Conservation (phyloP, 2,113 vertebrate genomes). For the Pelecanoides urinatrix region DNA sequence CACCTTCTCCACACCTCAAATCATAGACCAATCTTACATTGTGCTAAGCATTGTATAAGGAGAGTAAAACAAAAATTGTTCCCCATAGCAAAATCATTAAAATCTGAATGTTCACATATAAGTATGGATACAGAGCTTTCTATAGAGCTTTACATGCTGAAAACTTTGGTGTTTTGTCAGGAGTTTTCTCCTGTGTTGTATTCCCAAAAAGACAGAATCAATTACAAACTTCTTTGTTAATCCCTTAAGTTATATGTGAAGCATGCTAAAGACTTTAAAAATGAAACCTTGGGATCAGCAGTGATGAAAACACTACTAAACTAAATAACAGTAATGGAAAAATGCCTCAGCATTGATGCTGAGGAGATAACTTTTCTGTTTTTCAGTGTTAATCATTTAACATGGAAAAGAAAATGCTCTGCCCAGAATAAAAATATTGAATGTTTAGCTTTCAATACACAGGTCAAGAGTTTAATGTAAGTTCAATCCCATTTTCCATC, state of each 20-base stretch:
- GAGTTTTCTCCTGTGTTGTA: slow-evolving; percentile 23
- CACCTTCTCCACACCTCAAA: not conserved
- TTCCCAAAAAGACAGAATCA: slow-evolving; percentile 56
- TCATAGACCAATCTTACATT: not conserved
- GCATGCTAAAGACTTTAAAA: slow-evolving; percentile 52
- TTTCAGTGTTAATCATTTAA: slow-evolving; percentile 53
- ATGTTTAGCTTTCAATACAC: not conserved
- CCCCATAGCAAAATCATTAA: not conserved
- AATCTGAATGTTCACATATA: not conserved
- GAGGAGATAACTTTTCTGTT: slow-evolving; percentile 20
- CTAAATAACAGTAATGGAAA: slow-evolving; percentile 48
- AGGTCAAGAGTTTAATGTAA: not conserved
- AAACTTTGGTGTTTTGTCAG: not conserved
- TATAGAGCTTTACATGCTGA: not conserved
- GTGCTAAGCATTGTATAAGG: not conserved
- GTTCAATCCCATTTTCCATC: not conserved
- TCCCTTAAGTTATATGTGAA: slow-evolving; percentile 60
- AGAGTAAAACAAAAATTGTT: not conserved
- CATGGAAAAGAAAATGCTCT: not conserved
- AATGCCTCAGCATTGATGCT: slow-evolving; percentile 10
- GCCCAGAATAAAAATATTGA: slow-evolving; percentile 38
- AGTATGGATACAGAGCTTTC: not conserved
- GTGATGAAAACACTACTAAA: slow-evolving; percentile 53
- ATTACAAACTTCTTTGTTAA: slow-evolving; percentile 66
- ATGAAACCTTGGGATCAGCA: slow-evolving; percentile 46